Base-by-base conservation (phyloP, 2,113 vertebrate species). In the Leptocoma aspasia region DNA sequence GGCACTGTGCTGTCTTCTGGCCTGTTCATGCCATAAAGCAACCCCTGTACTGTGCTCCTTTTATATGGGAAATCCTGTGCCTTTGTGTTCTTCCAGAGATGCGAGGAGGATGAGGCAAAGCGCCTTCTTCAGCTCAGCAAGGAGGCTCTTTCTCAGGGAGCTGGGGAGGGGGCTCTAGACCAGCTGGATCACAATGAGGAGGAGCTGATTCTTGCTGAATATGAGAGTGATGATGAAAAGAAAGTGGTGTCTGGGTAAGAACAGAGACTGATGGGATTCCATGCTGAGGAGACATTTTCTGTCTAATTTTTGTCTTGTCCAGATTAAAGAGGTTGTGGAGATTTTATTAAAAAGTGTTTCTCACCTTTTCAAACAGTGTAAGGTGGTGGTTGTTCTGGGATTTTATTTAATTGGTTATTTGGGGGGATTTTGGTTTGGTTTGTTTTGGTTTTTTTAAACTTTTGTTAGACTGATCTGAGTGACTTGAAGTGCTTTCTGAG, bases 191-290 rank as follows among this genome's bases (percentile, higher is more conserved):
- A 96, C 22, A 97, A 96, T 2, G 99, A 99, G 27, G 99, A 99
- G 82, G 98, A 99, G 63, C 97, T 99, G 47, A 95, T 99, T 17
- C 97, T 99, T 30, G 98, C 98, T 5, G 99, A 99, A 42, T 99
- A 99, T 21, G 98, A 99, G 95, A 99, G 99, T 18, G 99, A 99
- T 0, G 99, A 99, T 12, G 99, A 99, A 73, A 97, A 96, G 49
- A 98, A 98, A 68, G 45, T 95, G 90, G 59, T 59, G 26, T 35
- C 69, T 14, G 47, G 97, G 98, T 98, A 96, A 94, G 97, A 42
- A 33, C 15, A 59, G 33, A 24, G 26, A 53, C 27, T 65, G 37
- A 60, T 45, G 41, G 52, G 5, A 8, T 78, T 92, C 53, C 3
- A 3, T n/a, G 54, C 16, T 12, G 45, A 45, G 15, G 50, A 63